Conservation (phyloP, 2,888 invertebrate genomes). For the Brenthis ino region DNA sequence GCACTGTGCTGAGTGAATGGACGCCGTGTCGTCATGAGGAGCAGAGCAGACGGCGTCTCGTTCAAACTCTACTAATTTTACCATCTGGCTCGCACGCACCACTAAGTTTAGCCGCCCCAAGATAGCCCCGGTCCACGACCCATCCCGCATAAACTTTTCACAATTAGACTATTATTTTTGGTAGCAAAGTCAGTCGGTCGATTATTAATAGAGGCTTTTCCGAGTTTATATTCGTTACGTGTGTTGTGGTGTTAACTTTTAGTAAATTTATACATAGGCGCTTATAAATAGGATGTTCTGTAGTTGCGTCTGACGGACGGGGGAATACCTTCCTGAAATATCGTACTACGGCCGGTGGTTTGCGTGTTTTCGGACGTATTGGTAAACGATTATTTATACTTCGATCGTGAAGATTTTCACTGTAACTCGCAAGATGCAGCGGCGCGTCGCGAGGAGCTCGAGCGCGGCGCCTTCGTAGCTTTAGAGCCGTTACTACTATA, state of each 20-base stretch:
- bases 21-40: constrained; percentile 72
- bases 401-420: constrained; percentile 68
- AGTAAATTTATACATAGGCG: constrained; percentile 83
- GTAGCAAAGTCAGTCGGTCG: constrained; percentile 83
- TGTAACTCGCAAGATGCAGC: constrained; percentile 49
- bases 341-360: constrained; percentile 80
- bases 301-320: constrained; percentile 82
- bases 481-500: background rate
- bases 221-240: constrained; percentile 83
- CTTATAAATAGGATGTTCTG: constrained; percentile 83
- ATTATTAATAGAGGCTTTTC: constrained; percentile 84
- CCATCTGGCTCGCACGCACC: constrained; percentile 81
- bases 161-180: constrained; percentile 84
- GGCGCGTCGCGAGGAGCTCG: constrained; percentile 37
- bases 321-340: constrained; percentile 83
- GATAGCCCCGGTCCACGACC: constrained; percentile 83
- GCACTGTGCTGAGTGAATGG: constrained; percentile 64
- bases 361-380: constrained; percentile 81
- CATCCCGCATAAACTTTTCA: constrained; percentile 83
- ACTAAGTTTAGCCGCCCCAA: constrained; percentile 83
- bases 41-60: constrained; percentile 77
- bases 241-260: constrained; percentile 83
- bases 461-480: constrained; percentile 22
- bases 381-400: constrained; percentile 82
- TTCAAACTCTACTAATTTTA: constrained; percentile 75